Conservation (phyloP, 2,888 invertebrate species). For the Sinohyriopsis cumingii region DNA sequence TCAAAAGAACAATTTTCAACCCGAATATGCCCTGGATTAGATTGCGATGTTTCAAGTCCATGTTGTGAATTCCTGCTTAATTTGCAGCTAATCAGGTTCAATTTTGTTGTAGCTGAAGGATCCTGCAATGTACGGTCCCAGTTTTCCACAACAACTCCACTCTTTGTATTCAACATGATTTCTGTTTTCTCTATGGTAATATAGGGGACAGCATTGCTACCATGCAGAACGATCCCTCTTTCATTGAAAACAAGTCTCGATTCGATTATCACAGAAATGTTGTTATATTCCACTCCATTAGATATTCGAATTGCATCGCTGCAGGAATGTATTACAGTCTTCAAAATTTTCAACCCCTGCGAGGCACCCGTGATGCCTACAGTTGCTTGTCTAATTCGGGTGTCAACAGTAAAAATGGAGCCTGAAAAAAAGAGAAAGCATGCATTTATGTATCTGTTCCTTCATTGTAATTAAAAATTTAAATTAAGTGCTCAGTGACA, state of each 20-base stretch:
- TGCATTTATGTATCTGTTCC: too few relatives aligned
- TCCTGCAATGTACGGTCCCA: neutral
- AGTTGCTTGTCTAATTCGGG: conserved; percentile 7
- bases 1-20: too few relatives aligned
- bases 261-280: neutral
- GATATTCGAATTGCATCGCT: neutral
- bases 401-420: neutral
- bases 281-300: neutral
- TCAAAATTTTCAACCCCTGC: neutral
- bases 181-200: neutral
- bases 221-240: neutral
- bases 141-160: conserved; percentile 3
- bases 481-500: too few relatives aligned
- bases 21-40: too few relatives aligned
- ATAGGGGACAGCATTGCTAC: neutral
- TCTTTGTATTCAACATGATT: neutral
- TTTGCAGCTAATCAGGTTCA: too few relatives aligned
- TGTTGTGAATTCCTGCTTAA: neutral
- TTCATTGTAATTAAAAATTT: too few relatives aligned
- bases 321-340: conserved; percentile 1
- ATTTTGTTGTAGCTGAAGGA: neutral
- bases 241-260: too few relatives aligned
- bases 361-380: conserved; percentile 8
- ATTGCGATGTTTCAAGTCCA: neutral
- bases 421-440: neutral